A percentile compares a stretch with the other conserved stretches of the same genome.
Evolutionary conservation across 2,797 vertebrate species (phyloP).

Genomic region (Notolepis coatsorum): DNA sequence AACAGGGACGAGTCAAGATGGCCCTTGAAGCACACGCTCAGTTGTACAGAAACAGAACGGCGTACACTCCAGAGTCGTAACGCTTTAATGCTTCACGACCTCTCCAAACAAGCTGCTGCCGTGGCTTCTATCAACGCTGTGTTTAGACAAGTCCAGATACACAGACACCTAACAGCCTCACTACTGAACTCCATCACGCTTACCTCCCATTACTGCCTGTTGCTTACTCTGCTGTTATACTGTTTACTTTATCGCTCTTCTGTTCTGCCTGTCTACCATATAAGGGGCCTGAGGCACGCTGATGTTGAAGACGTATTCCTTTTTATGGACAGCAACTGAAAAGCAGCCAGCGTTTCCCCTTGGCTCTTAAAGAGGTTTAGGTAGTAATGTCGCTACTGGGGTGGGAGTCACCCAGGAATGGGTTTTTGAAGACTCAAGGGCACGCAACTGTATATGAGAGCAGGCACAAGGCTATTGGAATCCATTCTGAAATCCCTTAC

Average conservation of each 20-base stretch:
- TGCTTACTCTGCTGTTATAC: constrained; percentile 27
- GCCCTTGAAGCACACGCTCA: background rate
- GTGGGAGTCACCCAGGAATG: no score
- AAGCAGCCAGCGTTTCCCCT: no score
- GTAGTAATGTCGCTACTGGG: no score
- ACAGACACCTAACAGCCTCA: constrained; percentile 59
- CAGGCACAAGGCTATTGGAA: no score
- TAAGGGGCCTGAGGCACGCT: constrained; percentile 64
- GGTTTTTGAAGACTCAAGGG: no score
- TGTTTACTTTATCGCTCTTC: constrained; percentile 57
- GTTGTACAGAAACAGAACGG: constrained; percentile 3
- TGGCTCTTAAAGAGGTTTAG: no score
- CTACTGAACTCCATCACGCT: constrained; percentile 47
- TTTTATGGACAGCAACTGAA: constrained; percentile 68
- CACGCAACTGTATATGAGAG: no score
- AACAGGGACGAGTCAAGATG: background rate
- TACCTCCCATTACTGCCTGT: constrained; percentile 31
- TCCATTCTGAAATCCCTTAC: no score
- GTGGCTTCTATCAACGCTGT: constrained; percentile 63
- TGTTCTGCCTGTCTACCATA: constrained; percentile 56
- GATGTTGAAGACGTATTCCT: constrained; percentile 55
- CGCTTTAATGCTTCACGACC: constrained; percentile 39
- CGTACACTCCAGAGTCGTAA: constrained; percentile 15
- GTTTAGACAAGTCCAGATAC: constrained; percentile 72
- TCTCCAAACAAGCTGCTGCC: constrained; percentile 35